These are phyloP conservation scores for Homarus gammarus DNA, from an alignment of 2,888 invertebrate genomes.

Conservation along the genomic window DNA sequence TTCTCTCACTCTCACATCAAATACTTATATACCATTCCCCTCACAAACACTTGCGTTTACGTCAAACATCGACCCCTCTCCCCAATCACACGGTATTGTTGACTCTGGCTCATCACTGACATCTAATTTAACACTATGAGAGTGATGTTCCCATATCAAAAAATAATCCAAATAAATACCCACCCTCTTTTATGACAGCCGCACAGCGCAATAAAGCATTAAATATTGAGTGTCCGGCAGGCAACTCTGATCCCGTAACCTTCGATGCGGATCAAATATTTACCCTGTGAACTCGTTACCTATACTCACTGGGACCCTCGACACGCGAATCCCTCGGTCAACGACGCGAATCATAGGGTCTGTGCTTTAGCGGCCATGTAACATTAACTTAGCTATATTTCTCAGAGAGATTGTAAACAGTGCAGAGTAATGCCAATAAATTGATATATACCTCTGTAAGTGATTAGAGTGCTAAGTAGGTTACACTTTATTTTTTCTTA, in stretches of 20 bases:
- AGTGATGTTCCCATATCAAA: neutral
- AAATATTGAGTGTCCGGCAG: neutral
- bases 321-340: neutral
- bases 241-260: slow-evolving; percentile 1
- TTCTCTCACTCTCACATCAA: neutral
- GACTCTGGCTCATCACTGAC: neutral
- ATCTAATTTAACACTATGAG: neutral
- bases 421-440: too few relatives aligned
- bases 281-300: slow-evolving; percentile 20
- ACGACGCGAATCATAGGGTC: too few relatives aligned
- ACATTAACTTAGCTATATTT: too few relatives aligned
- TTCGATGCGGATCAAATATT: slow-evolving; percentile 9
- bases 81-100: neutral
- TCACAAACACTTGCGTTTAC: neutral
- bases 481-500: too few relatives aligned
- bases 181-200: neutral
- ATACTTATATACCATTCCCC: neutral
- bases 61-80: neutral
- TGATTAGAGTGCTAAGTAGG: too few relatives aligned
- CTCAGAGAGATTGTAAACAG: too few relatives aligned
- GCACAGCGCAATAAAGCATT: neutral
- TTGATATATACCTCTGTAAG: too few relatives aligned
- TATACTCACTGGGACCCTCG: neutral
- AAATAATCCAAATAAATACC: neutral
- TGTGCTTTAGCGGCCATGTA: too few relatives aligned